phyloP scores from a whole-genome alignment of 1,140 invertebrate species.

The Drosophila aff. region DNA sequence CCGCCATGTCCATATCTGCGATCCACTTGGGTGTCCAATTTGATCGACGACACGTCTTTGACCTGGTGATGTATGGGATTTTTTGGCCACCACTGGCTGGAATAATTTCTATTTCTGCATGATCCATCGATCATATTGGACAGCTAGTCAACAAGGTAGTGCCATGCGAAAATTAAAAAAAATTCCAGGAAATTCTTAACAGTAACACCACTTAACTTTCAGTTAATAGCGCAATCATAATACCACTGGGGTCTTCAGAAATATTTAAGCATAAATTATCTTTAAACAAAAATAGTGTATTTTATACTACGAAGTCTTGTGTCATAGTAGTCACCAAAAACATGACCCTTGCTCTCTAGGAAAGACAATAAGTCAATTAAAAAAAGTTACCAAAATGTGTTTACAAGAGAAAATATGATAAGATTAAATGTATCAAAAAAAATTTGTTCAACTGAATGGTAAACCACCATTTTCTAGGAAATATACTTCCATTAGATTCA shows the following conservation, averaged over 20 bases:
- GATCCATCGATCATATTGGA: constrained; percentile 29
- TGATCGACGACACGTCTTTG: constrained; percentile 45
- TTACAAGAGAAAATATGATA: background rate
- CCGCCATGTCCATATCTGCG: constrained; percentile 18
- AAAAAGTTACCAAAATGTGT: background rate
- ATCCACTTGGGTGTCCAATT: constrained; percentile 2
- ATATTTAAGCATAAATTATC: background rate
- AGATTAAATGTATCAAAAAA: background rate
- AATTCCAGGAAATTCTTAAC: background rate
- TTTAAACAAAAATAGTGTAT: background rate
- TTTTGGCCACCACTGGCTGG: background rate
- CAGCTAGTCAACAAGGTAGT: constrained; percentile 18
- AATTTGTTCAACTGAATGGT: background rate
- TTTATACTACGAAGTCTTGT: background rate
- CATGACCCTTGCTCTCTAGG: too few species aligned
- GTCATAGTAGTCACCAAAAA: background rate
- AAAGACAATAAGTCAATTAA: constrained; percentile 2
- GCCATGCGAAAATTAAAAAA: background rate
- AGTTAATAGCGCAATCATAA: background rate
- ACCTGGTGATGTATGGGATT: constrained; percentile 34
- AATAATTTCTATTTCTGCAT: constrained; percentile 34
- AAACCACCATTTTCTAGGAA: constrained; percentile 5
- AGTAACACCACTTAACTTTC: too few species aligned
- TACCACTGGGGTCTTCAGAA: background rate
- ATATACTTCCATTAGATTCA: background rate